These are phyloP conservation scores for Heliocidaris tuberculata DNA, from an alignment of 35 echinoderm and acorn worm species.

Conservation along the genomic window DNA sequence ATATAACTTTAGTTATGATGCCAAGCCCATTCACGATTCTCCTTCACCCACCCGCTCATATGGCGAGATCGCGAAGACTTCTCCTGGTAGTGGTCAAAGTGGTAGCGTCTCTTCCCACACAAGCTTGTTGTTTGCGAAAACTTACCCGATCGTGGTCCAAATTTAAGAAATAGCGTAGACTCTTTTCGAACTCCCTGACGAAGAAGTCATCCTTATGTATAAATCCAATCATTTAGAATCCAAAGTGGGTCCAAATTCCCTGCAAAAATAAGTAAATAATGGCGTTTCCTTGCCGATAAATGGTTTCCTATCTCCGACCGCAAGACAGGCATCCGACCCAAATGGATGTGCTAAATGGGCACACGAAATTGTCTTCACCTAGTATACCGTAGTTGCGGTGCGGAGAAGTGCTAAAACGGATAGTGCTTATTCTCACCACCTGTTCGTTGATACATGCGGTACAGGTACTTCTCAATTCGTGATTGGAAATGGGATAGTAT, in stretches of 20 bases:
- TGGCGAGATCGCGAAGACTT: too few species aligned
- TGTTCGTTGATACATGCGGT: neutral
- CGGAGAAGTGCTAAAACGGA: neutral
- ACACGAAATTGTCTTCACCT: too few species aligned
- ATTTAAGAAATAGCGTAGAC: neutral
- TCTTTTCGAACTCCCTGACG: neutral
- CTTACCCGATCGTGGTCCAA: neutral
- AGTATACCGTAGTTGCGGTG: neutral
- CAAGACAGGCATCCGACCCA: neutral
- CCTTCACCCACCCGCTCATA: neutral
- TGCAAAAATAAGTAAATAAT: neutral
- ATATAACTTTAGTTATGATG: too few species aligned
- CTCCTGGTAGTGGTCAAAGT: neutral
- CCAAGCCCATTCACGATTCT: neutral
- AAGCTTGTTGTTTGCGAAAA: neutral
- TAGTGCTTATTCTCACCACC: neutral
- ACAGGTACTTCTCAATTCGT: too few species aligned
- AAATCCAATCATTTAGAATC: conserved; percentile 2
- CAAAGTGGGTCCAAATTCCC: neutral
- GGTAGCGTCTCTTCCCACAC: neutral
- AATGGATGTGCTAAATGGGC: neutral
- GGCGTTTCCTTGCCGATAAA: neutral
- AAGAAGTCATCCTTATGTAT: neutral
- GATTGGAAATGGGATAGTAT: too few species aligned
- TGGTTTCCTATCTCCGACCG: neutral